Conservation (phyloP, 2,888 invertebrate genomes). For the Drosophila siamana region DNA sequence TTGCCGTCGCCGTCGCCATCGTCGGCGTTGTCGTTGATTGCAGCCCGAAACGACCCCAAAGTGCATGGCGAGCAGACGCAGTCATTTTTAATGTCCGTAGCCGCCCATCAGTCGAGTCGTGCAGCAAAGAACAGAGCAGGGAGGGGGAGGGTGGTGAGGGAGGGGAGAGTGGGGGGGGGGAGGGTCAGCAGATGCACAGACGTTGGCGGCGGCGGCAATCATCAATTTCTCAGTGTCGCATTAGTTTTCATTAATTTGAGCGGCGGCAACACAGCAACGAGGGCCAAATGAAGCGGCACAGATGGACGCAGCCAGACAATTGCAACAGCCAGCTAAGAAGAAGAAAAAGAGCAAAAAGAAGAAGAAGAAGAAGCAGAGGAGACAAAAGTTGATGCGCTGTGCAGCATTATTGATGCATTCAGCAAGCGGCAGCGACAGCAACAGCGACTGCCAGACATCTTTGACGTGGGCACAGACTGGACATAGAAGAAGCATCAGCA, state of each 20-base stretch:
- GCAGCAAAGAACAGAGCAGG: conserved; percentile 4
- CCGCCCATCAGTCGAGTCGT: conserved; percentile 39
- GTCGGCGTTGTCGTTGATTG: conserved; percentile 58
- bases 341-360: conserved; percentile 17
- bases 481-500: conserved; percentile 16
- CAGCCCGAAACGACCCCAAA: conserved; percentile 75
- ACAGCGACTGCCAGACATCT: conserved; percentile 73
- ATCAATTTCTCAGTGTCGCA: conserved; percentile 82
- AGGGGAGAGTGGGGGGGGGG: not conserved
- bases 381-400: conserved; percentile 40
- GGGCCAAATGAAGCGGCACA: conserved; percentile 69
- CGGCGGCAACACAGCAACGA: conserved; percentile 54
- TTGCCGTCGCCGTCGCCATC: conserved; percentile 29
- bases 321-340: conserved; percentile 41
- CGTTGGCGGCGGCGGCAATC: conserved; percentile 67
- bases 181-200: conserved; percentile 45
- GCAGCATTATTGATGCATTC: conserved; percentile 78
- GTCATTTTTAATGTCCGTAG: conserved; percentile 75
- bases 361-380: conserved; percentile 17
- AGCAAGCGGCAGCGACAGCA: conserved; percentile 50
- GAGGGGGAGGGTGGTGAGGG: not conserved
- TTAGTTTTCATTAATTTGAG: conserved; percentile 82
- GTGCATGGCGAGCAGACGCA: conserved; percentile 76
- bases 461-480: conserved; percentile 59
- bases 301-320: conserved; percentile 73